Conservation (phyloP, 1,140 invertebrate genomes). For the Arion vulgaris region DNA sequence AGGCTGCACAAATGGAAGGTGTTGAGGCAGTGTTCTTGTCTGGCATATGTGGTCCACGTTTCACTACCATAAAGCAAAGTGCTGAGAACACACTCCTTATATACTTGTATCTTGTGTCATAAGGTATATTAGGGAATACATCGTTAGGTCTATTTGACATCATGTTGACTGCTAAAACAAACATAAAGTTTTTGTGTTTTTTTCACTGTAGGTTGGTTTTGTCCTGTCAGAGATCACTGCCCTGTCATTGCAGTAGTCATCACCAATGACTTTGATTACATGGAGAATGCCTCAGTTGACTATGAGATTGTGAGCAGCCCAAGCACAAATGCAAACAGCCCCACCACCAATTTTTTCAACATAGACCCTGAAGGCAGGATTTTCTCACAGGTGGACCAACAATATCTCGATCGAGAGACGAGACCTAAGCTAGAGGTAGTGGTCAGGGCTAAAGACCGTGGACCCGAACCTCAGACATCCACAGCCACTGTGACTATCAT, state of each 20-base stretch:
- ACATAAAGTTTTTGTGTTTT: too few relatives aligned
- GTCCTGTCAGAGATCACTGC: constrained; percentile 6
- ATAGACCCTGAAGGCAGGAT: constrained; percentile 36
- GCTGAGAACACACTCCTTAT: too few relatives aligned
- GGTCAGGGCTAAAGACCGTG: constrained; percentile 48
- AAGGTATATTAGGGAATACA: too few relatives aligned
- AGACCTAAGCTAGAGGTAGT: constrained; percentile 44
- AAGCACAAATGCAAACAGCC: constrained; percentile 1
- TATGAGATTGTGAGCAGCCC: constrained; percentile 38
- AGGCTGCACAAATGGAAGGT: too few relatives aligned
- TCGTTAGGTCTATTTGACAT: too few relatives aligned
- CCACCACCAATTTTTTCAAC: constrained; percentile 31
- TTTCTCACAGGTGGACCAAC: constrained; percentile 34
- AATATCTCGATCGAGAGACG: constrained; percentile 48
- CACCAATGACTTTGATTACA: constrained; percentile 47
- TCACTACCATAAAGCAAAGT: too few relatives aligned
- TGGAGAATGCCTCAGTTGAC: constrained; percentile 46
- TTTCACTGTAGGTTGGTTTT: constrained; percentile 9
- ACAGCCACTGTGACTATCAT: constrained; percentile 77
- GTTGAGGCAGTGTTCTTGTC: too few relatives aligned
- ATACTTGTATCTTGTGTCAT: too few relatives aligned
- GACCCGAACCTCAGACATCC: constrained; percentile 41
- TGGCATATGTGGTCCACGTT: too few relatives aligned
- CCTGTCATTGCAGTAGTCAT: constrained; percentile 28
- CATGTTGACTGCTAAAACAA: too few relatives aligned